Evolutionary conservation across 1,140 invertebrate species (phyloP), one percentile per base, ranked within the genome.

Genomic region (Calliphora vicina): DNA sequence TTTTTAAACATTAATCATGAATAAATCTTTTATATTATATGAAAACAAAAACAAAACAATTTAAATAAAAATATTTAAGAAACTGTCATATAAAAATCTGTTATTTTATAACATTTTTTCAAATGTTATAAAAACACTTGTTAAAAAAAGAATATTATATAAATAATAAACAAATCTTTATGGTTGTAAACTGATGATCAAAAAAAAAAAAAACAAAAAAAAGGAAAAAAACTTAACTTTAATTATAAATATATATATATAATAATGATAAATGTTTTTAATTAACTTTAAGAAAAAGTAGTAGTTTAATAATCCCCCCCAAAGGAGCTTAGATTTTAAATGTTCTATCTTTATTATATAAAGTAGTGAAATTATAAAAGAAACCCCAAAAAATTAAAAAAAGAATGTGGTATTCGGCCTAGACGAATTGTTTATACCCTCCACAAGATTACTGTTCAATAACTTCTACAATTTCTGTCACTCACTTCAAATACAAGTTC

Each of bases 111-210:
- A 67, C 61, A 67, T 67, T 67, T 67, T 67, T 67, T 23, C 6
- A 67, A 67, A 67, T 67, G 61, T 67, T 67, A 67, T 67, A 67
- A 67, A 67, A 67, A 67, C 61, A 67, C 61, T 67, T 67, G 61
- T 82, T 29, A 85, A 83, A 86, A 83, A 83, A 85, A 83, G 86
- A 83, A 87, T 71, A 85, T 74, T 86, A 83, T 83, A 84, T 84
- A 83, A 84, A 86, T 83, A 82, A 67, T 29, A 67, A 72, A 80
- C n/a, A 78, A 50, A 83, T 86, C 85, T 87, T 85, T 83, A 85
- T 85, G 86, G 86, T 87, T 87, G 86, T 87, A 87, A 84, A 89
- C 85, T 87, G 86, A 89, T 88, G 87, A 89, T 89, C 87, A 89
- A 89, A 89, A 89, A 26, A 45, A 50, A 27, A 82, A 23, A 82